Base-by-base conservation (phyloP, 2,113 vertebrate genomes). In the Hiodon tergisus region DNA sequence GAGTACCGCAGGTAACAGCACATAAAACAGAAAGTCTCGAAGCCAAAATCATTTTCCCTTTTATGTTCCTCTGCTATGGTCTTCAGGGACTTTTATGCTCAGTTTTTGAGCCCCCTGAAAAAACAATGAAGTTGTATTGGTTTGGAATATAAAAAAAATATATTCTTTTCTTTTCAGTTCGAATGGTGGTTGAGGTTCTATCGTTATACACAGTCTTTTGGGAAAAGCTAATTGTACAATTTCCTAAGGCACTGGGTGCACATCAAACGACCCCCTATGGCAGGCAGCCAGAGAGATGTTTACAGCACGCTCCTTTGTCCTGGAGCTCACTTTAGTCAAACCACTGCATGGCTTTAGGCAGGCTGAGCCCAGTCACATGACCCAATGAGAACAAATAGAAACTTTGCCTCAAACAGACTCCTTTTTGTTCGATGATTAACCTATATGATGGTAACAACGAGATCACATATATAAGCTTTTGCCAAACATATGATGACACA, bases 351-450 rank as follows among this genome's bases (percentile, higher is more conserved):
- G 17, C 53, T 31, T 69, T 55, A 9, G 7, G 14, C 17, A 54
- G 68, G 68, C 10, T 53, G 52, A 69, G 9, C 31, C 16, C n/a
- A 52, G 66, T 60, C 68, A 75, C 73, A 72, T 75, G 10, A 78
- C 73, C 72, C 67, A 70, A 77, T 72, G 51, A 47, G 17, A 53
- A 55, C 53, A 66, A 66, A 50, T n/a, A 69, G 51, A 6, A 4
- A 50, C n/a, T 69, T 47, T 69, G n/a, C 48, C 16, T 55, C n/a
- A 69, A 54, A 31, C 31, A 31, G 31, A 31, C 31, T 31, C 31
- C 31, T 31, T 31, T 31, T 31, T 31, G 31, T 31, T 31, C 31
- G 31, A 31, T 31, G 31, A 31, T 31, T 31, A 31, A 31, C 31
- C 31, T 31, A 31, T 31, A 31, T 31, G 31, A 31, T 31, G 31